A percentile compares a stretch with the other conserved stretches of the same genome.
Conservation (phyloP, 2,888 invertebrate genomes). For the Eupeodes latifasciatus region DNA sequence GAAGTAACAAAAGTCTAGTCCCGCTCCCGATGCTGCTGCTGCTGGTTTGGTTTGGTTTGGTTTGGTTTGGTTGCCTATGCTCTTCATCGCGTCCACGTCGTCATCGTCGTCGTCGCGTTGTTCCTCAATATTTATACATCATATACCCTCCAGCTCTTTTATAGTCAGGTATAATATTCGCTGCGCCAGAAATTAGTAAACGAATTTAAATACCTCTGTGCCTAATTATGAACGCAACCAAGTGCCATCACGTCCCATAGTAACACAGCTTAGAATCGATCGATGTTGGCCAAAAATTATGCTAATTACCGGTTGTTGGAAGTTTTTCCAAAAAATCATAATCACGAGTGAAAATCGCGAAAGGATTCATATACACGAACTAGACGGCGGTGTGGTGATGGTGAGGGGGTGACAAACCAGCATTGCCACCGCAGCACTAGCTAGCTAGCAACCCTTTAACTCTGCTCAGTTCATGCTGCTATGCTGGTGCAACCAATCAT, state of each 20-base stretch:
- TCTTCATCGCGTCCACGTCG: conserved; percentile 6
- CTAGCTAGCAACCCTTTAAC: conserved; percentile 32
- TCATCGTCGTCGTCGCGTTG: conserved; percentile 3
- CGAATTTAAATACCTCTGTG: conserved; percentile 71
- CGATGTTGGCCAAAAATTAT: conserved; percentile 74
- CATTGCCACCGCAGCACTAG: not conserved
- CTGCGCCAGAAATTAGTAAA: conserved; percentile 68
- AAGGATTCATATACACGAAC: not conserved
- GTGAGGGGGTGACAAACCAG: conserved; percentile 1
- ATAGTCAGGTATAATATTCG: conserved; percentile 41
- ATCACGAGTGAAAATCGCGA: conserved; percentile 66
- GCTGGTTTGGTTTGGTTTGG: not conserved
- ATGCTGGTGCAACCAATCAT: conserved; percentile 62
- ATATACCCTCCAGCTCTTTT: conserved; percentile 43
- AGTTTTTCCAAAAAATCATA: conserved; percentile 73
- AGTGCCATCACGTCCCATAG: conserved; percentile 66
- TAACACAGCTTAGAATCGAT: conserved; percentile 68
- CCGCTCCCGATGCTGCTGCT: conserved; percentile 31
- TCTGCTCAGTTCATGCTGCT: not conserved
- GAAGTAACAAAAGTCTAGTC: conserved; percentile 56
- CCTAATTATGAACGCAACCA: conserved; percentile 68
- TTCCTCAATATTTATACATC: conserved; percentile 29
- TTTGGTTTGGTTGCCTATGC: conserved; percentile 54
- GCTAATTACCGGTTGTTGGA: conserved; percentile 74
- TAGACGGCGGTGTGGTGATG: not conserved